phyloP scores from a whole-genome alignment of 2,888 invertebrate species.

The Drosophila buzzatii region DNA sequence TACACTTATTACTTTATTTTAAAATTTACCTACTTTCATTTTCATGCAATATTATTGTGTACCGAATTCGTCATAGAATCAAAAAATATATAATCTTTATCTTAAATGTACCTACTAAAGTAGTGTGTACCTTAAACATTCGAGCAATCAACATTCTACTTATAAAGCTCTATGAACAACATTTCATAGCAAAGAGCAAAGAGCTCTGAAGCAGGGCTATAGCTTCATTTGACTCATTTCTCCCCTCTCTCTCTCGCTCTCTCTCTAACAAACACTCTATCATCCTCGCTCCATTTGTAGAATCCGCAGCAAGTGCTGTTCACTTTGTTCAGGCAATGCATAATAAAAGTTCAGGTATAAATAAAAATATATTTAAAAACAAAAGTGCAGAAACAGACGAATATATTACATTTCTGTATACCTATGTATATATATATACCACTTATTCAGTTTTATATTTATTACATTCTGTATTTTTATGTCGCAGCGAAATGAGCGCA shows the following conservation, averaged over 20 bases:
- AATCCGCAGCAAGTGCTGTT: background rate
- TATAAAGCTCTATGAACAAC: too few relatives aligned
- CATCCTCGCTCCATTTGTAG: background rate
- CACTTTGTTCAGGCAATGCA: constrained; percentile 12
- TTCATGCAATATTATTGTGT: too few relatives aligned
- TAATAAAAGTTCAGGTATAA: constrained; percentile 40
- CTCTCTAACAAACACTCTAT: background rate
- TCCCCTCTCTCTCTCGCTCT: background rate
- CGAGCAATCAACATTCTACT: too few relatives aligned
- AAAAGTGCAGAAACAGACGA: background rate
- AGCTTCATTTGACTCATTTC: background rate
- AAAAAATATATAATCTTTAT: too few relatives aligned
- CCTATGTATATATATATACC: background rate
- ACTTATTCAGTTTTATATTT: constrained; percentile 48
- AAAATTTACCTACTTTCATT: too few relatives aligned
- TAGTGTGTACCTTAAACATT: too few relatives aligned
- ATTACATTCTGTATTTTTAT: constrained; percentile 49
- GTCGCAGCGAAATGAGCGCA: constrained; percentile 40
- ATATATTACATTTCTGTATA: background rate
- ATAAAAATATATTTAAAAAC: constrained; percentile 19
- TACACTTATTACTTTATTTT: too few relatives aligned
- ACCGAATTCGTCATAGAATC: too few relatives aligned
- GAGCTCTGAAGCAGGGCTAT: background rate
- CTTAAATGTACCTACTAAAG: too few relatives aligned
- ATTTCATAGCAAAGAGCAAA: too few relatives aligned